Conservation (phyloP, 2,888 invertebrate species). For the Thelaira solivaga region DNA sequence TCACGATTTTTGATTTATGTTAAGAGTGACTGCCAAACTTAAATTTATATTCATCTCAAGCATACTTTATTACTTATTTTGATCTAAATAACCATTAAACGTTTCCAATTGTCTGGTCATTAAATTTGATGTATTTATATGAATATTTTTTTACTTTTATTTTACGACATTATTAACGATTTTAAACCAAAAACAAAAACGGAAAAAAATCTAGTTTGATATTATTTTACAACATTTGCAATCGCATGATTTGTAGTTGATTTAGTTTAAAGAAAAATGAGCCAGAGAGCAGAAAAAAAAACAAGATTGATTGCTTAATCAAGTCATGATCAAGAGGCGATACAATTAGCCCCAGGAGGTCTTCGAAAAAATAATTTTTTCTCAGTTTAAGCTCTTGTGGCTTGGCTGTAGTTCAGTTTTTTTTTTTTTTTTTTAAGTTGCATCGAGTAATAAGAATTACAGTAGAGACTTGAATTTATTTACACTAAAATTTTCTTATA, state of each 20-base stretch:
- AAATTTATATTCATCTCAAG: constrained; percentile 20
- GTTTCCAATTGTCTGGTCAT: constrained; percentile 40
- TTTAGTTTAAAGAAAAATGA: neutral
- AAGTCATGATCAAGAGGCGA: constrained; percentile 66
- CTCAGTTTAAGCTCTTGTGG: constrained; percentile 1
- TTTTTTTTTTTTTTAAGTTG: constrained; percentile 2
- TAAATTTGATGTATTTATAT: constrained; percentile 15
- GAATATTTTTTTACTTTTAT: neutral
- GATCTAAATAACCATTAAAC: constrained; percentile 46
- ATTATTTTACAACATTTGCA: constrained; percentile 3
- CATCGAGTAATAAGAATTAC: constrained; percentile 2
- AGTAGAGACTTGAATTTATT: constrained; percentile 1
- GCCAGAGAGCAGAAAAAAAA: neutral
- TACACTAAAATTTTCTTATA: no score
- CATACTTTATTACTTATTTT: constrained; percentile 28
- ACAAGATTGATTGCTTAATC: constrained; percentile 73
- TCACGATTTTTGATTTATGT: constrained; percentile 31
- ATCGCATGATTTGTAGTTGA: neutral
- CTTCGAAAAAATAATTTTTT: constrained; percentile 65
- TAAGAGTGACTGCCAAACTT: constrained; percentile 24
- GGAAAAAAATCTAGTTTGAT: constrained; percentile 2
- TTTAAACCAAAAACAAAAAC: neutral
- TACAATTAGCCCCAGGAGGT: constrained; percentile 71
- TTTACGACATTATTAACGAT: constrained; percentile 31
- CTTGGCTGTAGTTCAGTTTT: neutral